phyloP scores from a whole-genome alignment of 2,888 invertebrate species.

The Rhodophaea formosa region DNA sequence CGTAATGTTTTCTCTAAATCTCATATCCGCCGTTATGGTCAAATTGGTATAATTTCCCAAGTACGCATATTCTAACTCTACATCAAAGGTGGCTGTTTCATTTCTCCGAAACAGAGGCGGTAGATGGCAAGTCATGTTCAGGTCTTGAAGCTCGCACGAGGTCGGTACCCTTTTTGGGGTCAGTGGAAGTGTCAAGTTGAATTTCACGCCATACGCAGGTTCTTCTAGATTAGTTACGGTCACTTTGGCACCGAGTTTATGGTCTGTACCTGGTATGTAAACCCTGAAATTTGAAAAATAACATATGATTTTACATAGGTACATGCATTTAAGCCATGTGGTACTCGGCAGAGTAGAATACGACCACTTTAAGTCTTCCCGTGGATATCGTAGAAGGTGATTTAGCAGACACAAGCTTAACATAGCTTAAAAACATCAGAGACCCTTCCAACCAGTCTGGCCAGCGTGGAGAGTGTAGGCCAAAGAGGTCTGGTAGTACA shows the following conservation, averaged over 20 bases:
- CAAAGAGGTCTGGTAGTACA: no score
- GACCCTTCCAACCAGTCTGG: no score
- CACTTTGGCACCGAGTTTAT: slow-evolving; percentile 55
- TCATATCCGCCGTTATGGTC: slow-evolving; percentile 43
- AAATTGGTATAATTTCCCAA: slow-evolving; percentile 40
- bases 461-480: no score
- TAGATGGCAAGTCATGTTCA: slow-evolving; percentile 54
- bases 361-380: no score
- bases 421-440: no score
- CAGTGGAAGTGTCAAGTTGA: slow-evolving; percentile 52
- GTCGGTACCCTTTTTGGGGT: slow-evolving; percentile 58
- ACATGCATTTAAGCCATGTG: no score
- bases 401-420: no score
- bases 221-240: slow-evolving; percentile 58
- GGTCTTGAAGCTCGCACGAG: slow-evolving; percentile 50
- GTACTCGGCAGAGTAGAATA: no score
- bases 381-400: no score
- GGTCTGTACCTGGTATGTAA: slow-evolving; percentile 57
- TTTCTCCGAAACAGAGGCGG: slow-evolving; percentile 56
- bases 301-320: no score
- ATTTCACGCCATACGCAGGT: slow-evolving; percentile 65
- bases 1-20: slow-evolving; percentile 50
- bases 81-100: slow-evolving; percentile 49
- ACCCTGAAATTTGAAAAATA: slow-evolving; percentile 40
- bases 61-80: slow-evolving; percentile 61